Evolutionary conservation across 1,140 invertebrate genomes (phyloP).

Genomic region (Stegodyphus dumicola): DNA sequence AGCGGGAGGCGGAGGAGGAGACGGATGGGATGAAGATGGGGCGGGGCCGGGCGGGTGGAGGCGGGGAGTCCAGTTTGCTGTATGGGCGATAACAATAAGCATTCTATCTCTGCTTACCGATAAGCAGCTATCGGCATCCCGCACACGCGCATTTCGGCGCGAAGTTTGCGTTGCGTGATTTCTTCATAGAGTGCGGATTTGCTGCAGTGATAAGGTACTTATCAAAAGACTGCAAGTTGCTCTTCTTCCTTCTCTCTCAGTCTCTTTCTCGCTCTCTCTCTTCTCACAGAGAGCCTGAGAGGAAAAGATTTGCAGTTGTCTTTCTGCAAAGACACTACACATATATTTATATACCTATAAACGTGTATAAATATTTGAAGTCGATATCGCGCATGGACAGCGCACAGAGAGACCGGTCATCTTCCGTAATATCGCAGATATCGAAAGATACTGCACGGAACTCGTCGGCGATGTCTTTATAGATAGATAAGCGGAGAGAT

Average conservation of each 20-base stretch:
- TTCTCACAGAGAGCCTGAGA: not conserved
- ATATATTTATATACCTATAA: slow-evolving; percentile 21
- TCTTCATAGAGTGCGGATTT: slow-evolving; percentile 59
- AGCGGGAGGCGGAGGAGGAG: slow-evolving; percentile 17
- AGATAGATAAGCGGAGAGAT: too few species aligned
- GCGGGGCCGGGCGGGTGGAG: not conserved
- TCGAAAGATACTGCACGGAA: too few species aligned
- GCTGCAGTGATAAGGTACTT: slow-evolving; percentile 46
- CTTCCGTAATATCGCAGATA: too few species aligned
- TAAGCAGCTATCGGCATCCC: slow-evolving; percentile 43
- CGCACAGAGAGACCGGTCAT: too few species aligned
- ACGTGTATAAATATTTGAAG: not conserved
- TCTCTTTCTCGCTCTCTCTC: not conserved
- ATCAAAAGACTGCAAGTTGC: slow-evolving; percentile 47
- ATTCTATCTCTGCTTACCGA: slow-evolving; percentile 55
- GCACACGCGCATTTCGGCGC: slow-evolving; percentile 42
- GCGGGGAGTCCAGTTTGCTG: slow-evolving; percentile 49
- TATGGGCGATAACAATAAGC: slow-evolving; percentile 58
- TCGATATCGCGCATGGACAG: too few species aligned
- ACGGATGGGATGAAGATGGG: not conserved
- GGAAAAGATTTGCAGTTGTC: slow-evolving; percentile 39
- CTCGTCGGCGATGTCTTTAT: too few species aligned
- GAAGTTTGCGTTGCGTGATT: slow-evolving; percentile 58
- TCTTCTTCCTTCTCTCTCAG: slow-evolving; percentile 29
- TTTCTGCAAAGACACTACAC: not conserved